These are phyloP conservation scores for Cheilosia scutellata DNA, from an alignment of 2,888 invertebrate species.

Conservation along the genomic window DNA sequence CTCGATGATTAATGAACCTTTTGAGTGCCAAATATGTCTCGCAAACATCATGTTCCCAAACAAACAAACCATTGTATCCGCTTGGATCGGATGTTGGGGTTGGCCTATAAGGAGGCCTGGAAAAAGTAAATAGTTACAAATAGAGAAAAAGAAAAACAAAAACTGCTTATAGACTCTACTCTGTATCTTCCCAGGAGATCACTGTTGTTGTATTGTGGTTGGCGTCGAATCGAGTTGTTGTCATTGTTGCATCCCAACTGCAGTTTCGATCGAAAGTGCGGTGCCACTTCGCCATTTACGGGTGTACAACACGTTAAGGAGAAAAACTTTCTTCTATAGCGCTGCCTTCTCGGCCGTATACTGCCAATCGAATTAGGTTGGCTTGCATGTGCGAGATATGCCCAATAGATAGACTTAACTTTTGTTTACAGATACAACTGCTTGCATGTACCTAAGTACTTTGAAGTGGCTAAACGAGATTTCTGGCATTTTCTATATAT, in stretches of 20 bases:
- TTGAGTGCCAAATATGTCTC: conserved; percentile 75
- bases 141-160: conserved; percentile 35
- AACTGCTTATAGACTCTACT: conserved; percentile 15
- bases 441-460: conserved; percentile 67
- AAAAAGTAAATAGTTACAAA: conserved; percentile 50
- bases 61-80: conserved; percentile 74
- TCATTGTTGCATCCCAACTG: conserved; percentile 66
- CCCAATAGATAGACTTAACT: conserved; percentile 73
- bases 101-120: conserved; percentile 42
- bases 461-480: conserved; percentile 71
- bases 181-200: conserved; percentile 75
- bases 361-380: conserved; percentile 75
- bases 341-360: conserved; percentile 42
- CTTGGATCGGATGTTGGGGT: conserved; percentile 58
- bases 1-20: conserved; percentile 75
- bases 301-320: conserved; percentile 63
- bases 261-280: conserved; percentile 71
- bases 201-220: conserved; percentile 61
- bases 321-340: conserved; percentile 73
- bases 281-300: conserved; percentile 73
- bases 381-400: conserved; percentile 74
- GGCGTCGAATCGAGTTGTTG: conserved; percentile 45
- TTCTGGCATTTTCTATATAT: conserved; percentile 61
- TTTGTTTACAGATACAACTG: conserved; percentile 75
- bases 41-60: conserved; percentile 73